Conservation (phyloP, 2,113 vertebrate genomes). For the Laterallus jamaicensis region DNA sequence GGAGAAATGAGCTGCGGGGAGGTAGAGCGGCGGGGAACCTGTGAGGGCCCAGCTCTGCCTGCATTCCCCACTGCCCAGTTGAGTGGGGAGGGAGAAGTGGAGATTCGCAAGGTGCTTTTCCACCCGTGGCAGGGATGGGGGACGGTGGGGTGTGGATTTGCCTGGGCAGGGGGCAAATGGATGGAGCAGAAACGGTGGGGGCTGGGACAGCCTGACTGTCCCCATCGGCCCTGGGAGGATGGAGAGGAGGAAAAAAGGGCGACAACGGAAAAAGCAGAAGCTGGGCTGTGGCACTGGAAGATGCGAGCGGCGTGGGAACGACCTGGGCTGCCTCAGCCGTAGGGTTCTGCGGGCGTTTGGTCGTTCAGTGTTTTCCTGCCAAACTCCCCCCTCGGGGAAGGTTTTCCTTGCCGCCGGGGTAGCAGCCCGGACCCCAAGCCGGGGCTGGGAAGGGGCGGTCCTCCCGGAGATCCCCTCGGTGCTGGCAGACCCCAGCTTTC, state of each 20-base stretch:
- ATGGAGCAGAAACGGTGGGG: background rate
- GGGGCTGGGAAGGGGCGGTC: background rate
- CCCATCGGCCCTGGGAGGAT: background rate
- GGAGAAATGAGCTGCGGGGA: fast-evolving
- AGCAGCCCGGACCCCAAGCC: fast-evolving
- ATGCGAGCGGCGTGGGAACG: fast-evolving
- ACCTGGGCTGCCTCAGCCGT: background rate
- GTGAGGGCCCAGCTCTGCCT: fast-evolving
- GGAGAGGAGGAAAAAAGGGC: background rate
- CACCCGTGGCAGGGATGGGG: background rate
- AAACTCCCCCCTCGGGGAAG: background rate
- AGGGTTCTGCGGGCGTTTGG: background rate
- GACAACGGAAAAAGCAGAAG: background rate
- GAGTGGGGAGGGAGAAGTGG: background rate
- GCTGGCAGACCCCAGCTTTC: background rate
- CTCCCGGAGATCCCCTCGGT: background rate
- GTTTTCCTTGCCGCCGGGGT: background rate
- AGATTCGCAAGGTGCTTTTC: background rate
- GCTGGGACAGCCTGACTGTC: background rate
- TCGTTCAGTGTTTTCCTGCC: background rate
- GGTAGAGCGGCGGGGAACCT: fast-evolving
- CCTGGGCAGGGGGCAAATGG: no score
- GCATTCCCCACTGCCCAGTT: fast-evolving
- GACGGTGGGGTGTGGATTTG: no score
- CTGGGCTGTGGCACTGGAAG: no score